phyloP scores from a whole-genome alignment of 1,140 invertebrate genomes.

The Papilio machaon region DNA sequence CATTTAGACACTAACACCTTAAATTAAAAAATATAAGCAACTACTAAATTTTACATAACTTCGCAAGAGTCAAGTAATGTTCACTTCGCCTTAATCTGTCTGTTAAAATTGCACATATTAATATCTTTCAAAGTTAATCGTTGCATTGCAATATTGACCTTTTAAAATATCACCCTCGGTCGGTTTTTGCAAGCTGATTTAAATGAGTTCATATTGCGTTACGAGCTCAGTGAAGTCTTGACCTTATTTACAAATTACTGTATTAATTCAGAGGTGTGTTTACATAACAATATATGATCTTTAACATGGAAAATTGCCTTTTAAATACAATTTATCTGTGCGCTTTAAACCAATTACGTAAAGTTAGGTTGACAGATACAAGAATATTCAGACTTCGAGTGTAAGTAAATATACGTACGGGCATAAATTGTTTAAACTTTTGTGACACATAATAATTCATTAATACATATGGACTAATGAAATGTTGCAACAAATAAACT shows the following conservation, averaged over 20 bases:
- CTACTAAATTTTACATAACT: background rate
- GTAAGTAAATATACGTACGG: too few relatives aligned
- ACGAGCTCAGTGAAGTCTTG: slow-evolving; percentile 14
- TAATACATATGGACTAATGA: too few relatives aligned
- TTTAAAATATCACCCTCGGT: slow-evolving; percentile 37
- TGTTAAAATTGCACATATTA: slow-evolving; percentile 34
- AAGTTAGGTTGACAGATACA: background rate
- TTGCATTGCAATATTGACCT: slow-evolving; percentile 40
- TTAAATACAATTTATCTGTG: background rate
- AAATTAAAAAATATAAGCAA: background rate
- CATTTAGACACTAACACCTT: too few relatives aligned
- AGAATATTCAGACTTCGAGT: background rate
- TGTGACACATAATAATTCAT: too few relatives aligned
- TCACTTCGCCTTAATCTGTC: slow-evolving; percentile 8
- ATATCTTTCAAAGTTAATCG: slow-evolving; percentile 31
- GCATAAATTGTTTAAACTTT: too few relatives aligned
- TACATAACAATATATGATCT: slow-evolving; percentile 12
- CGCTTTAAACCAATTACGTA: background rate
- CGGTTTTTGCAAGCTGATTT: slow-evolving; percentile 30
- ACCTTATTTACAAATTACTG: slow-evolving; percentile 18
- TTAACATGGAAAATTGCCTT: background rate
- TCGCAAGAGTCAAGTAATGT: background rate
- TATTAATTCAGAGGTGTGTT: slow-evolving; percentile 6
- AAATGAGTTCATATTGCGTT: slow-evolving; percentile 36
- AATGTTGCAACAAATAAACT: background rate